These are phyloP conservation scores for Pseudocheirus occidentalis DNA, from an alignment of 2,797 vertebrate species.

Conservation along the genomic window DNA sequence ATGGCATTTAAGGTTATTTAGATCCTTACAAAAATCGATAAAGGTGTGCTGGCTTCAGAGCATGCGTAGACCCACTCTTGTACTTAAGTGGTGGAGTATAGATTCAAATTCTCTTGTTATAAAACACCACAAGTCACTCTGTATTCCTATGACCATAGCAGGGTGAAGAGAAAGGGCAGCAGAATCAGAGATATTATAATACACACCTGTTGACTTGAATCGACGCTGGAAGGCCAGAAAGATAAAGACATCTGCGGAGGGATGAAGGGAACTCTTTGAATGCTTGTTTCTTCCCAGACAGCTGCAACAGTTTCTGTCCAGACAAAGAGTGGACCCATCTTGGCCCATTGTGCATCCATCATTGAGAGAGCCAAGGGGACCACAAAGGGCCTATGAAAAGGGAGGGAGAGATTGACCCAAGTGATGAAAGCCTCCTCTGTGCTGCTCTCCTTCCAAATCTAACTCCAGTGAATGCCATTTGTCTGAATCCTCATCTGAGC, in stretches of 20 bases:
- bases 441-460: conserved; percentile 52
- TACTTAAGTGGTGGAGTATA: neutral
- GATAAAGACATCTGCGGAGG: conserved; percentile 55
- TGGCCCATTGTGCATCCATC: conserved; percentile 39
- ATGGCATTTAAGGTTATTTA: neutral
- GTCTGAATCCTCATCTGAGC: conserved; percentile 73
- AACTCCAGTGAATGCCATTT: conserved; percentile 66
- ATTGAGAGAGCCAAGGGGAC: conserved; percentile 9
- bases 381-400: conserved; percentile 43
- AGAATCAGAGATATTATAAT: neutral
- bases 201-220: conserved; percentile 25
- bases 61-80: neutral
- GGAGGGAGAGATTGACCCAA: conserved; percentile 7
- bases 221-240: conserved; percentile 26
- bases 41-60: neutral
- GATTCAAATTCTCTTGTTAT: neutral
- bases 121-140: neutral
- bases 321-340: conserved; percentile 34
- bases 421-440: conserved; percentile 61
- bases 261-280: neutral
- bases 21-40: neutral
- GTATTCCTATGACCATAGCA: rapidly evolving
- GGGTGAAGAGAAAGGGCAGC: neutral
- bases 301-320: conserved; percentile 3
- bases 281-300: conserved; percentile 5